Evolutionary conservation across 1,140 invertebrate genomes (phyloP), one percentile per base, ranked within the genome.

Genomic region (Calephelis nemesis): DNA sequence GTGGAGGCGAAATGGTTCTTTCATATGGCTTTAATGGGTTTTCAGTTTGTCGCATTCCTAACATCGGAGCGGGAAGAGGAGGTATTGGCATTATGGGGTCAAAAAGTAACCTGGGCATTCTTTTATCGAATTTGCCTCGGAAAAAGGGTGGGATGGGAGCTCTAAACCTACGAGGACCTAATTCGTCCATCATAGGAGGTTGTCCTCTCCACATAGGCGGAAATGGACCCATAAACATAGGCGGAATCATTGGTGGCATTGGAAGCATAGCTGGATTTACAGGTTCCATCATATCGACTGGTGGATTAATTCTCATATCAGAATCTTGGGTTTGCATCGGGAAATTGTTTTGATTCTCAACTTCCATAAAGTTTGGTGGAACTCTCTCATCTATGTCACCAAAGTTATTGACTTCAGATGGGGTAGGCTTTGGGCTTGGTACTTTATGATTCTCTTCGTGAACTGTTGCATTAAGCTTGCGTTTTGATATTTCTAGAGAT

Each of bases 301-400:
- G 71, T 19, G 71, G 66, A 45, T 78, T 78, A 67, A 81, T 75
- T 67, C 88, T 76, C 87, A 88, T 87, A 62, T 88, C 90, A 9
- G 83, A 90, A 65, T 87, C 87, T 63, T 80, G 81, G 10, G 19
- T 30, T 58, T 82, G 68, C 45, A 72, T 72, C 11, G 73, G 76
- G 48, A 80, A 81, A 45, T 71, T 76, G 49, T 84, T 80, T 15
- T 75, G 70, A 5, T 74, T 68, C 12, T 79, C 74, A 10, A 70
- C 70, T 45, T 91, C 84, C 12, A 81, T 7, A 63, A 76, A 85
- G 0, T 68, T 68, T 7, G 86, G 83, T 6, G 76, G 77, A 13
- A 90, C 77, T 73, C 93, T 84, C 68, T 93, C 93, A 68, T 93
- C 93, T 60, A 93, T 93, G 71, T 93, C 93, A 5, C 92, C 92